Conservation (phyloP, 2,113 vertebrate genomes). For the Rhinolophus ferrumequinum region DNA sequence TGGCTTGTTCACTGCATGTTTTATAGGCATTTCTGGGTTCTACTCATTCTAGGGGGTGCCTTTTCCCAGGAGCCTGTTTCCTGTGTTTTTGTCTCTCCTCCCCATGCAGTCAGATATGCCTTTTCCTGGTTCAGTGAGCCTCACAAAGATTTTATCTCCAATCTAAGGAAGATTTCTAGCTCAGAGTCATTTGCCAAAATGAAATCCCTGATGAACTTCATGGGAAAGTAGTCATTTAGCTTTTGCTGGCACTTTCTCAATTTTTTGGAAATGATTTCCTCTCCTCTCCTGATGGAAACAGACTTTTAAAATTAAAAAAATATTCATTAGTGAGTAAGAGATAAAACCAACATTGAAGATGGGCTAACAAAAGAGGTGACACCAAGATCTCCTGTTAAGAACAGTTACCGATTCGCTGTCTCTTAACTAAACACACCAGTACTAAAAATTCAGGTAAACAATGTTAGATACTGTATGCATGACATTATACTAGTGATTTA, state of each 20-base stretch:
- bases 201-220: background rate
- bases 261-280: conserved; percentile 40
- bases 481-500: background rate
- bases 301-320: background rate
- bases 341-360: background rate
- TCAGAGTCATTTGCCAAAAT: conserved; percentile 35
- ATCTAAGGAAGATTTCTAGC: background rate
- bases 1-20: background rate
- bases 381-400: background rate
- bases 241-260: conserved; percentile 49
- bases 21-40: background rate
- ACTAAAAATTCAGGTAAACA: background rate
- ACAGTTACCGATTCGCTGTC: background rate
- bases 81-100: background rate
- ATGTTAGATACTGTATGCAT: background rate
- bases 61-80: background rate
- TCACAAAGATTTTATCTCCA: background rate
- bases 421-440: background rate
- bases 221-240: conserved; percentile 52
- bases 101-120: background rate
- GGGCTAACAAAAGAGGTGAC: background rate
- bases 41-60: background rate
- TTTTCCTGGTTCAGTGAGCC: background rate
- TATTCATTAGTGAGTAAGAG: conserved; percentile 6
- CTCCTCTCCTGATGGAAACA: background rate